Conservation (phyloP, 2,797 vertebrate species). For the Xenopus petersii region DNA sequence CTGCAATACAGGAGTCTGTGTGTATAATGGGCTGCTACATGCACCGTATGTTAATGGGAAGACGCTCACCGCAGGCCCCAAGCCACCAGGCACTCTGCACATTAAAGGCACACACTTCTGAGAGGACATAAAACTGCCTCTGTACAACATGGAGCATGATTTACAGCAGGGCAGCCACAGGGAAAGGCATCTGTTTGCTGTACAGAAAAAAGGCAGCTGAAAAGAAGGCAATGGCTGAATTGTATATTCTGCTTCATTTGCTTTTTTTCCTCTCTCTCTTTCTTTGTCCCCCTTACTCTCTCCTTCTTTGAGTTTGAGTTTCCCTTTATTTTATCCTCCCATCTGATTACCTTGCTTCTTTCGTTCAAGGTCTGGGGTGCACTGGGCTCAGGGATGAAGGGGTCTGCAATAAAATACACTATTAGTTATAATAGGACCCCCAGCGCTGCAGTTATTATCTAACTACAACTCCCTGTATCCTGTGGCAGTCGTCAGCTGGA, state of each 20-base stretch:
- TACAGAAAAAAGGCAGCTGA: background rate
- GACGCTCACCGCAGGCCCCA: conserved; percentile 1
- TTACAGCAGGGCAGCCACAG: conserved; percentile 12
- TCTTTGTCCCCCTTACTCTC: background rate
- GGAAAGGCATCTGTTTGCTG: background rate
- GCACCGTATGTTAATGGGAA: background rate
- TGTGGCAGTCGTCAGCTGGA: no score
- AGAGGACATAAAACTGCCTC: conserved; percentile 8
- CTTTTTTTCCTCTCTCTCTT: no score
- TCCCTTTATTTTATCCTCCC: background rate
- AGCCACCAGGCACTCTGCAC: conserved; percentile 10
- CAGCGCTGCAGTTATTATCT: no score
- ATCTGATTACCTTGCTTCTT: background rate
- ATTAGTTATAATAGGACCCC: no score
- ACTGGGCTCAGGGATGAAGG: no score
- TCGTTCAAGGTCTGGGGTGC: background rate
- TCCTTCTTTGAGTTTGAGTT: background rate
- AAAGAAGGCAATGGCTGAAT: no score
- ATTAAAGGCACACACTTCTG: conserved; percentile 11
- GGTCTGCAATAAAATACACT: no score
- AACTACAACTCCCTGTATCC: no score
- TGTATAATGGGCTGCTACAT: background rate
- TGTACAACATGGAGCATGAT: conserved; percentile 8
- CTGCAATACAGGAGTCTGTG: no score
- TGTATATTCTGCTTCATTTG: no score